Conservation (phyloP, 30 jellyfish, hydroid and myxozoan species). For the Clytia hemisphaerica region DNA sequence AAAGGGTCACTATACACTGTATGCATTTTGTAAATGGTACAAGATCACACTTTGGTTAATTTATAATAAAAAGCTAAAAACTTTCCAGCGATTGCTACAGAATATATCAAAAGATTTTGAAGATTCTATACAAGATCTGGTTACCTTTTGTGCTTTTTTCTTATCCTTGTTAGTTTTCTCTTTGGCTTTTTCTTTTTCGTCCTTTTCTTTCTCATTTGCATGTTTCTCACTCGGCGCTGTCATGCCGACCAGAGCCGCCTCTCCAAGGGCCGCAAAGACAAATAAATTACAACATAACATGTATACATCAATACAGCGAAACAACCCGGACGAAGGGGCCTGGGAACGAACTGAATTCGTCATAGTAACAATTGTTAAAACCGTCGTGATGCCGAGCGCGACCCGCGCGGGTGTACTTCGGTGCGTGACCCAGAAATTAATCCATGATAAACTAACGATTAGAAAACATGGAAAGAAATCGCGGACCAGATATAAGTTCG, state of each 20-base stretch:
- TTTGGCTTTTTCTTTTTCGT: too few relatives aligned
- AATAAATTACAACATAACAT: constrained; percentile 61
- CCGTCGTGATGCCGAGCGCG: constrained; percentile 85
- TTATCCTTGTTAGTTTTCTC: not conserved
- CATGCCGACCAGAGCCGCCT: constrained; percentile 68
- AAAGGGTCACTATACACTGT: too few relatives aligned
- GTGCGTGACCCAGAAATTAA: constrained; percentile 69
- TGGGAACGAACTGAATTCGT: constrained; percentile 51
- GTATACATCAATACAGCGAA: constrained; percentile 66
- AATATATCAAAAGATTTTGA: too few relatives aligned
- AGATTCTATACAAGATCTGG: too few relatives aligned
- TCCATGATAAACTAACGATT: constrained; percentile 73
- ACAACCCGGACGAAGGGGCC: constrained; percentile 75
- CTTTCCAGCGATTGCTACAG: too few relatives aligned
- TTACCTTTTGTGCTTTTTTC: not conserved
- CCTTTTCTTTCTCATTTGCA: too few relatives aligned
- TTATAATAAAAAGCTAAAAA: too few relatives aligned
- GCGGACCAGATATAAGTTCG: constrained; percentile 47
- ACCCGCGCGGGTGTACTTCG: constrained; percentile 88
- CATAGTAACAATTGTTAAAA: constrained; percentile 80
- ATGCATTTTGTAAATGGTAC: too few relatives aligned
- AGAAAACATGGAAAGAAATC: constrained; percentile 87
- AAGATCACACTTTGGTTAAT: too few relatives aligned
- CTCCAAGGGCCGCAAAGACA: constrained; percentile 86
- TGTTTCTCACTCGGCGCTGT: too few relatives aligned